Conservation (phyloP, 2,113 vertebrate species). For the Rattus norvegicus region DNA sequence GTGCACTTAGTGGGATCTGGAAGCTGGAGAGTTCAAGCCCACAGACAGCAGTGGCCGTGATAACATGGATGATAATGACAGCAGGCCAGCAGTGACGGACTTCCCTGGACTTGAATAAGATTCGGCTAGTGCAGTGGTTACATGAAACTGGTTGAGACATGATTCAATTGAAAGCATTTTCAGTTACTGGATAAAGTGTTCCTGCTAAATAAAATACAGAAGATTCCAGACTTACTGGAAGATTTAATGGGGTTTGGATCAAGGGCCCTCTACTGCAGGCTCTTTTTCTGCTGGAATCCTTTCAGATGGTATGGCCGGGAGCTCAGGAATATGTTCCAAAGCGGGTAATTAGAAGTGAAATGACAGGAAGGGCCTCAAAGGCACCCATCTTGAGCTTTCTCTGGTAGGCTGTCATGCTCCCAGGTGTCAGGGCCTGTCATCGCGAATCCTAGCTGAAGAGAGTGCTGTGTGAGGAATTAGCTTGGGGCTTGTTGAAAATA, state of each 20-base stretch:
- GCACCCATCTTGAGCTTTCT: slow-evolving; percentile 16
- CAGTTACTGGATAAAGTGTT: background rate
- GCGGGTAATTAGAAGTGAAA: slow-evolving; percentile 26
- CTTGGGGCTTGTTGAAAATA: slow-evolving; percentile 45
- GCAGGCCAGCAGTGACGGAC: slow-evolving; percentile 19
- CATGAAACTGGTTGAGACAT: background rate
- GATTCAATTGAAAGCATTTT: background rate
- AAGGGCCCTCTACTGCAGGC: background rate
- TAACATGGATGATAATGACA: background rate
- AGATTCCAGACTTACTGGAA: slow-evolving; percentile 17
- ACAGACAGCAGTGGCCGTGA: background rate
- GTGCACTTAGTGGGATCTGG: background rate
- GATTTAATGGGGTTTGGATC: slow-evolving; percentile 2
- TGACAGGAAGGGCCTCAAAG: slow-evolving; percentile 57
- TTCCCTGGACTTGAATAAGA: slow-evolving; percentile 23
- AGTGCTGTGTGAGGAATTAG: slow-evolving; percentile 33
- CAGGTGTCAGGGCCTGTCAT: slow-evolving; percentile 49
- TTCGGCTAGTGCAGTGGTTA: background rate
- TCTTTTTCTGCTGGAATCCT: slow-evolving; percentile 41
- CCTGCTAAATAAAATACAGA: slow-evolving; percentile 33
- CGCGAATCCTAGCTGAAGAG: background rate
- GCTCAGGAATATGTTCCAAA: slow-evolving; percentile 12
- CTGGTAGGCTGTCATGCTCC: background rate
- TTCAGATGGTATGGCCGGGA: background rate
- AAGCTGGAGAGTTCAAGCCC: background rate